A percentile compares a stretch with the other conserved stretches of the same genome.
These are phyloP conservation scores for Bibio marci DNA, from an alignment of 2,888 invertebrate species.

Conservation along the genomic window DNA sequence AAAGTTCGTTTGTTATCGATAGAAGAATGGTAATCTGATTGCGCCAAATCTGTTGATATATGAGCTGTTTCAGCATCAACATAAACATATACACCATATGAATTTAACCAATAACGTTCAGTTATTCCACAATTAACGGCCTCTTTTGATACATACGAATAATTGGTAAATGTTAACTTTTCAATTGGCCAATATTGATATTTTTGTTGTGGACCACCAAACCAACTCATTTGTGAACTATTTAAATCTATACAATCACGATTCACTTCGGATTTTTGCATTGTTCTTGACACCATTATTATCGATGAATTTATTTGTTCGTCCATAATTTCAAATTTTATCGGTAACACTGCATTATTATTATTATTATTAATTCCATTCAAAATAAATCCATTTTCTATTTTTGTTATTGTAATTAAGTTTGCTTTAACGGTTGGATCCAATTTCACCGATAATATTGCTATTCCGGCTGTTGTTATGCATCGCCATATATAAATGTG, in stretches of 20 bases:
- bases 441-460: too few relatives aligned
- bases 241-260: constrained; percentile 6
- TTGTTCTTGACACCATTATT: constrained; percentile 1
- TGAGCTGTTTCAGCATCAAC: constrained; percentile 45
- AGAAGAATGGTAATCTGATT: too few relatives aligned
- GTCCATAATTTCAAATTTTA: constrained; percentile 2
- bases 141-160: constrained; percentile 39
- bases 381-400: constrained; percentile 3
- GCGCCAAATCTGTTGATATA: too few relatives aligned
- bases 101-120: constrained; percentile 50
- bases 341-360: too few relatives aligned
- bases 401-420: neutral
- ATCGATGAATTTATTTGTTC: constrained; percentile 2
- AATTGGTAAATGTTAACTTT: constrained; percentile 31
- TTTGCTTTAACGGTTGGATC: too few relatives aligned
- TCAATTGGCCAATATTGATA: constrained; percentile 45
- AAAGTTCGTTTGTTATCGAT: too few relatives aligned
- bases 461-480: too few relatives aligned
- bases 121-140: constrained; percentile 37
- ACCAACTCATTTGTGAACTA: constrained; percentile 34
- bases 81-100: constrained; percentile 43
- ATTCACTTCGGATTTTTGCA: neutral
- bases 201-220: constrained; percentile 40
- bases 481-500: too few relatives aligned
- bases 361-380: neutral